A percentile compares a stretch with the other conserved stretches of the same genome.
These are phyloP conservation scores for Globodera ellingtonae DNA, from an alignment of 1,140 invertebrate genomes.

Conservation along the genomic window DNA sequence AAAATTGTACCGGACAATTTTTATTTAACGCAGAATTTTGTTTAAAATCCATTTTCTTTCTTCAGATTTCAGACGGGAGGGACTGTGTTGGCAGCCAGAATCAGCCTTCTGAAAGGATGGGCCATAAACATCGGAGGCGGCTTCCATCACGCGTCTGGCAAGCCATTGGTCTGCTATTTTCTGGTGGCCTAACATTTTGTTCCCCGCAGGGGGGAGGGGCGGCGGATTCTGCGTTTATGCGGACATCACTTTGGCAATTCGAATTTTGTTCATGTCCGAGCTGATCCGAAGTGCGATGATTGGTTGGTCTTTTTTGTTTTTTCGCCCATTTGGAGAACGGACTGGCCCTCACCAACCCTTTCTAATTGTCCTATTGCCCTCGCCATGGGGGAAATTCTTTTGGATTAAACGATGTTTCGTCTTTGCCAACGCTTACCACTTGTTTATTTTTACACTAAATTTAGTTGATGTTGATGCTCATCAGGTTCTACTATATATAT, in stretches of 20 bases:
- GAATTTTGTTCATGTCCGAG: conserved; percentile 72
- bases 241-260: conserved; percentile 79
- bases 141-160: conserved; percentile 71
- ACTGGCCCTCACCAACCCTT: too few species aligned
- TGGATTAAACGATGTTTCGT: too few species aligned
- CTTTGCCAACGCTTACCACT: too few species aligned
- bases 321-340: too few species aligned
- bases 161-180: conserved; percentile 12
- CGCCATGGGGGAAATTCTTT: too few species aligned
- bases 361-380: too few species aligned
- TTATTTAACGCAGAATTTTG: too few species aligned
- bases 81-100: conserved; percentile 76
- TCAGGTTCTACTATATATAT: conserved; percentile 69
- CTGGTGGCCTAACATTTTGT: conserved; percentile 74
- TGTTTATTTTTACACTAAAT: not conserved
- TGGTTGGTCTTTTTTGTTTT: conserved; percentile 43
- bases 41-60: not conserved
- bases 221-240: conserved; percentile 87
- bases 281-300: conserved; percentile 77
- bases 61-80: conserved; percentile 80
- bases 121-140: conserved; percentile 85
- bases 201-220: conserved; percentile 66
- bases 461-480: conserved; percentile 82
- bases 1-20: too few species aligned
- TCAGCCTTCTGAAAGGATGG: conserved; percentile 80